Base-by-base conservation (phyloP, 2,797 vertebrate species). In the Anas bahamensis region DNA sequence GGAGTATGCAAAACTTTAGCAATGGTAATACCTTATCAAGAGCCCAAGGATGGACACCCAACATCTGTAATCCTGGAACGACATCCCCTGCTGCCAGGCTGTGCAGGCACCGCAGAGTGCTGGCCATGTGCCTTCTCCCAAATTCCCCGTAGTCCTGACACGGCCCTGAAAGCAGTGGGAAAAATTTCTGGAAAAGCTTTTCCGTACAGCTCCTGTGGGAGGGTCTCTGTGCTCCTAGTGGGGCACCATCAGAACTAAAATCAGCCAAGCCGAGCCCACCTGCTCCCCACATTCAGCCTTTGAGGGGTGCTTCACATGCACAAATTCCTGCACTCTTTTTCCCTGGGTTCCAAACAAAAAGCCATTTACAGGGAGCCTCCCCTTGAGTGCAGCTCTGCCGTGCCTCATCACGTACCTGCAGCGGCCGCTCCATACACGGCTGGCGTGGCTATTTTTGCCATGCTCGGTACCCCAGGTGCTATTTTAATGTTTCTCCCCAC, bases 381-480 rank as follows among this genome's bases (percentile, higher is more conserved):
- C 26, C 23, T 56, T 57, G 28, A 42, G 31, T n/a, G 29, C 39
- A 61, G 29, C 19, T 37, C 22, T n/a, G 48, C 17, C 13, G 17
- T 31, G 52, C 74, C 46, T 39, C 52, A 64, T 80, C 84, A 74
- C 2, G 6, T 46, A 60, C 24, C 39, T 9, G 2, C 53, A 39
- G 78, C 33, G 9, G 39, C 35, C 1, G 0, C 22, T 13, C 0
- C 0, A 52, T 63, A 63, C 46, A 16, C 1, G 15, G 83, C 64
- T 93, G 39, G 21, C 3, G 3, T n/a, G 59, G 48, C 57, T 93
- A 42, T 88, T 93, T 82, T 79, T 52, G 74, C 60, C 3, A 2
- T 55, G n/a, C 61, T 69, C 12, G 13, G n/a, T 41, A 71, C 56
- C 73, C 56, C 50, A 64, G 70, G 48, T 46, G 31, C 65, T 56